phyloP scores from a whole-genome alignment of 2,888 invertebrate species.

The Standfussiana lucernea region DNA sequence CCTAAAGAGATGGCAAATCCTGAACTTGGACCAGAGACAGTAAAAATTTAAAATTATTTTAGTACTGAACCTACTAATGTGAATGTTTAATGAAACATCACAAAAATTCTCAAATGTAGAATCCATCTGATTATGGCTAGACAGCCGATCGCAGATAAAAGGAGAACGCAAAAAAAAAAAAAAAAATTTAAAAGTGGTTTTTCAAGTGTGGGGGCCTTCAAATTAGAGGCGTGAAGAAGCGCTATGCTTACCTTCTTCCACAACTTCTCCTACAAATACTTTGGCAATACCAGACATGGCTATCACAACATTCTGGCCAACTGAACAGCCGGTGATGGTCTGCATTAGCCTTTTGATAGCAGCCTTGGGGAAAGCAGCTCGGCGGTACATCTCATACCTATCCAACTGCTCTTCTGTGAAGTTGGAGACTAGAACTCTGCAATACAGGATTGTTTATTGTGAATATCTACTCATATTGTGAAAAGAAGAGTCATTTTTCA shows the following conservation, averaged over 20 bases:
- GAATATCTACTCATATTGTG: neutral
- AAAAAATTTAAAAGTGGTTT: too few relatives aligned
- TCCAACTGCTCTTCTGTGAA: constrained; percentile 99
- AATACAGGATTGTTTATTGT: constrained; percentile 20
- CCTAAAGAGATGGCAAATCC: too few relatives aligned
- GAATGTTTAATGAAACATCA: too few relatives aligned
- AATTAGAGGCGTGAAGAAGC: too few relatives aligned
- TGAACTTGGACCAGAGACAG: too few relatives aligned
- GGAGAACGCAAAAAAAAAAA: too few relatives aligned
- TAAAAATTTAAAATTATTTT: too few relatives aligned
- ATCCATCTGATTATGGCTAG: too few relatives aligned
- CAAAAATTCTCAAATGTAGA: too few relatives aligned
- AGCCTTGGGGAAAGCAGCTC: constrained; percentile 99
- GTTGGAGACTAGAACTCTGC: constrained; percentile 98
- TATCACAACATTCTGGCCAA: constrained; percentile 99
- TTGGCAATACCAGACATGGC: constrained; percentile 99
- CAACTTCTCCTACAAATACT: constrained; percentile 99
- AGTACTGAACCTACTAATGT: too few relatives aligned
- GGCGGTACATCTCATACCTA: constrained; percentile 99
- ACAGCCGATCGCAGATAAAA: too few relatives aligned
- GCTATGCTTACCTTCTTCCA: constrained; percentile 98
- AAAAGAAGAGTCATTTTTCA: neutral
- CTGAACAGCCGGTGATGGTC: constrained; percentile 98
- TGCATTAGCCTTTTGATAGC: constrained; percentile 99
- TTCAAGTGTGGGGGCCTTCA: too few relatives aligned